phyloP scores from a whole-genome alignment of 2,113 vertebrate species.

The Microtus pennsylvanicus region DNA sequence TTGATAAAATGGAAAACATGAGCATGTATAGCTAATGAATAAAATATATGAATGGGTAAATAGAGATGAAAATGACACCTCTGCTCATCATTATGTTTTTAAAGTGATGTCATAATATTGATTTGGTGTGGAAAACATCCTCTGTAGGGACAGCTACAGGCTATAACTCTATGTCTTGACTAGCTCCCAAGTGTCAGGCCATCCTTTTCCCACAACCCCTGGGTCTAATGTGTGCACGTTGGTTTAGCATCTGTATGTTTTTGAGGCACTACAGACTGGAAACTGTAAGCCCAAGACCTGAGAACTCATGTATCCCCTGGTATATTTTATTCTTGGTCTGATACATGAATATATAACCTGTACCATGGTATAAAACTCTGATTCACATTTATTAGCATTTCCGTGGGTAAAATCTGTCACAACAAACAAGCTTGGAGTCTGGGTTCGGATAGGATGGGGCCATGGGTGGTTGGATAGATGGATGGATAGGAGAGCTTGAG shows the following conservation, averaged over 20 bases:
- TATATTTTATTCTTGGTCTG: background rate
- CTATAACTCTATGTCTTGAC: background rate
- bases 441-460: background rate
- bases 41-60: conserved; percentile 35
- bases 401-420: background rate
- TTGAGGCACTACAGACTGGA: background rate
- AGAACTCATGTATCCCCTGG: background rate
- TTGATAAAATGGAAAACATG: conserved; percentile 21
- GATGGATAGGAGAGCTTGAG: background rate
- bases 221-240: background rate
- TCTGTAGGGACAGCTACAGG: background rate
- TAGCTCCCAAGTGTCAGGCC: background rate
- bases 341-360: background rate
- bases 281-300: background rate
- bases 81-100: background rate
- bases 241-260: background rate
- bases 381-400: background rate
- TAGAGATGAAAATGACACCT: background rate
- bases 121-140: background rate
- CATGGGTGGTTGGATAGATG: background rate
- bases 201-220: background rate
- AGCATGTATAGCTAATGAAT: background rate
- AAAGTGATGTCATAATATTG: background rate
- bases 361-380: background rate
- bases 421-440: background rate